Percentiles rank a stretch among this genome's conserved stretches.
phyloP scores from a whole-genome alignment of 2,888 invertebrate species.

The Agonopterix subpropinquella region DNA sequence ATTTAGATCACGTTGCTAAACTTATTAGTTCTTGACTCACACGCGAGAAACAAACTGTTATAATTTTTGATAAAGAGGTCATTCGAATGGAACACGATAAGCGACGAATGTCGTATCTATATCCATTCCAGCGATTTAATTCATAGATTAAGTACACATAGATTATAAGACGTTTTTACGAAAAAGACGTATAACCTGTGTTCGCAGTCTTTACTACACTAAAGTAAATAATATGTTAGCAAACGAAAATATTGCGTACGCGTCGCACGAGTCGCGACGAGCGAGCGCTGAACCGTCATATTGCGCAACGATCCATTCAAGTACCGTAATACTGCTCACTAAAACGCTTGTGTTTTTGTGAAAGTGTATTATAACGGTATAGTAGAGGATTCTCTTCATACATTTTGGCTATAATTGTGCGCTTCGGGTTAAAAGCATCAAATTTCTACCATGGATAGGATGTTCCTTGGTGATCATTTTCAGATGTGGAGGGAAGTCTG shows the following conservation, averaged over 20 bases:
- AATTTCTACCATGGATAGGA: no score
- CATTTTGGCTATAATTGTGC: no score
- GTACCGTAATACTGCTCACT: no score
- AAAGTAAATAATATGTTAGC: constrained; percentile 17
- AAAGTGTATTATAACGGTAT: no score
- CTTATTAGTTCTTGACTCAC: constrained; percentile 2
- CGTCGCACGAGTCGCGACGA: constrained; percentile 14
- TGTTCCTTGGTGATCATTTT: no score
- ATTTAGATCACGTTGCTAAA: constrained; percentile 5
- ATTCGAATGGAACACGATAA: constrained; percentile 4
- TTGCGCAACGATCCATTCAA: neutral
- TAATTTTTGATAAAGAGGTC: constrained; percentile 8
- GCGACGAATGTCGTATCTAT: neutral
- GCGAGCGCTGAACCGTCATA: constrained; percentile 1
- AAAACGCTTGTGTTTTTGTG: no score
- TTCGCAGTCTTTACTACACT: constrained; percentile 23
- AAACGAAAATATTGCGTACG: constrained; percentile 30
- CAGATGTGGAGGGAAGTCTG: no score
- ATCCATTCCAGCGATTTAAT: neutral
- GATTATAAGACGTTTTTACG: neutral
- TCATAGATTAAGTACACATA: no score
- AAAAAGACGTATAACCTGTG: constrained; percentile 1
- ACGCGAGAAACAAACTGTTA: constrained; percentile 3
- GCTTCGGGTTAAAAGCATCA: no score
- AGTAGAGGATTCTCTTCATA: no score